A percentile compares a stretch with the other conserved stretches of the same genome.
Evolutionary conservation across 2,888 invertebrate species (phyloP).

Genomic region (Dynastes hyllus): DNA sequence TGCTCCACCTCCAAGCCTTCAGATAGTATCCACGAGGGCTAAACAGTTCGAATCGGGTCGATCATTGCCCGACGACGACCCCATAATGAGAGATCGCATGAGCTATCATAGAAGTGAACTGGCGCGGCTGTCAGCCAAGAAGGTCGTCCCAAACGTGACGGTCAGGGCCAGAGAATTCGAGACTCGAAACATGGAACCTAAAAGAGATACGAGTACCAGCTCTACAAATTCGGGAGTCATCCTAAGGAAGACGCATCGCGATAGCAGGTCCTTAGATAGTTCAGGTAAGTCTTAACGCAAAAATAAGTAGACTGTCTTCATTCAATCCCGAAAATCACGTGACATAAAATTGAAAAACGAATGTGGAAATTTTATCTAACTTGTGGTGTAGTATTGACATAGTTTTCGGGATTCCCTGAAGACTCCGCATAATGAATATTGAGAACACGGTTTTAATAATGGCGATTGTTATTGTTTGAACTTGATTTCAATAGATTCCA

Average conservation of each 20-base stretch:
- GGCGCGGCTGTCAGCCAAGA: constrained; percentile 77
- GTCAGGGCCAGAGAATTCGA: constrained; percentile 83
- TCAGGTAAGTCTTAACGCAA: constrained; percentile 68
- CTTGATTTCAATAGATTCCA: constrained; percentile 37
- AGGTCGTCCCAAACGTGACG: constrained; percentile 84
- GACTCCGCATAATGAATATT: too few species aligned
- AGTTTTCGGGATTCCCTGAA: too few species aligned
- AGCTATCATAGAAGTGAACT: constrained; percentile 81
- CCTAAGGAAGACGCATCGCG: constrained; percentile 68
- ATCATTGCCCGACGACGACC: constrained; percentile 74
- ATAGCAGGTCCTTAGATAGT: constrained; percentile 75
- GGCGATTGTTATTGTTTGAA: constrained; percentile 24
- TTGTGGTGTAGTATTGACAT: neutral
- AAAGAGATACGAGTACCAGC: constrained; percentile 63
- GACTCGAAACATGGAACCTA: constrained; percentile 71
- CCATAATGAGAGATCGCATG: constrained; percentile 76
- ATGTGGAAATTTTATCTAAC: neutral
- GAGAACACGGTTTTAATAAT: too few species aligned
- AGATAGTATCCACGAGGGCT: constrained; percentile 83
- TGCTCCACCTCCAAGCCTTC: constrained; percentile 71
- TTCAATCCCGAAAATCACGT: too few species aligned
- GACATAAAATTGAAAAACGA: too few species aligned
- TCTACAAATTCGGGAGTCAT: constrained; percentile 60
- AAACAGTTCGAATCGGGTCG: constrained; percentile 82
- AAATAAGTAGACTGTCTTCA: neutral